phyloP scores from a whole-genome alignment of 2,797 vertebrate genomes.

The Aplochiton taeniatus region DNA sequence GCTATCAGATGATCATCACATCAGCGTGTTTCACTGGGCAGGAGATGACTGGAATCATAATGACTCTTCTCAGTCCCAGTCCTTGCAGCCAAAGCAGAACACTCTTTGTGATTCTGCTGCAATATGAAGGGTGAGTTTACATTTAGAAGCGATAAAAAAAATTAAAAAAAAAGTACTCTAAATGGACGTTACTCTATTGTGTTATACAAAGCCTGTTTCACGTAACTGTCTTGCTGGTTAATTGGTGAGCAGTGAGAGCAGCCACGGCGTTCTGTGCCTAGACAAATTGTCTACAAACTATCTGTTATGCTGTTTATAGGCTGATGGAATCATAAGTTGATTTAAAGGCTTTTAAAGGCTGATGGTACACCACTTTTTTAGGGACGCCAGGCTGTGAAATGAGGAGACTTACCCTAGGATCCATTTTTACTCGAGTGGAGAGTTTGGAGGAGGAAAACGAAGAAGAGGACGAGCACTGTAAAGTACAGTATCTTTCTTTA shows the following conservation, averaged over 20 bases:
- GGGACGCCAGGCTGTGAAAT: conserved; percentile 37
- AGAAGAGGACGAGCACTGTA: conserved; percentile 22
- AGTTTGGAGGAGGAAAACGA: conserved; percentile 32
- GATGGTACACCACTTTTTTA: conserved; percentile 21
- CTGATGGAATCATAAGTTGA: too few relatives aligned
- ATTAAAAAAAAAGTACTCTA: not conserved
- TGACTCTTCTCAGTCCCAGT: conserved; percentile 1
- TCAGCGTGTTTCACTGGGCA: conserved; percentile 9
- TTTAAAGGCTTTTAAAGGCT: too few relatives aligned
- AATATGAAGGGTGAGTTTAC: conserved; percentile 27
- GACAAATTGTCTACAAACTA: not conserved
- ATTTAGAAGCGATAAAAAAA: conserved; percentile 7
- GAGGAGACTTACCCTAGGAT: conserved; percentile 51
- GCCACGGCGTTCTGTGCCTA: not conserved
- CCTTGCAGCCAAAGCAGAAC: conserved; percentile 7
- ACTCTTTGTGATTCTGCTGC: not conserved
- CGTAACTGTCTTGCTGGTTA: not conserved
- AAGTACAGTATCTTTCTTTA: conserved; percentile 2
- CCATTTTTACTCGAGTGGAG: conserved; percentile 34
- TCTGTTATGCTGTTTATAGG: too few relatives aligned
- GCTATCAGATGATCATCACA: conserved; percentile 13
- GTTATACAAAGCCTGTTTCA: not conserved
- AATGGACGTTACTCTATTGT: too few relatives aligned
- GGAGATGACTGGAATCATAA: not conserved
- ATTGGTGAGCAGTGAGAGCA: not conserved